Evolutionary conservation across 2,797 vertebrate species (phyloP), one percentile per base, ranked within the genome.

Genomic region (Numenius phaeopus): DNA sequence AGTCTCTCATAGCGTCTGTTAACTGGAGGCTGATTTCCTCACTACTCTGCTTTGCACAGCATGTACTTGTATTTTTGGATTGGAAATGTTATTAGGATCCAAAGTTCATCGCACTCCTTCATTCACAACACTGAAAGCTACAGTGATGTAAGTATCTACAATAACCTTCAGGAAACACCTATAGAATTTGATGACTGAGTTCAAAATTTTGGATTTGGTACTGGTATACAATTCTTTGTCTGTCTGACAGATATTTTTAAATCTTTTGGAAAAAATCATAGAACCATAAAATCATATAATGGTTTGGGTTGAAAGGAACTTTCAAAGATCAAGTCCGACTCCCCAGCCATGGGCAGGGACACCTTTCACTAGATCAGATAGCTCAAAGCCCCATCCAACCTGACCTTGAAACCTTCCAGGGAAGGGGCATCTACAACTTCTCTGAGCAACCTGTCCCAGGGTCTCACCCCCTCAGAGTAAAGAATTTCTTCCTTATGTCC

Each of bases 381-480:
- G 8, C 9, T 72, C 26, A 72, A 71, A 70, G 11, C 1, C 6
- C 3, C 5, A 6, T 42, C 21, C 34, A 73, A 14, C 6, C 5
- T 50, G 19, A 27, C 2, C 14, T 29, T 66, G 7, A 73, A 42
- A 5, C 18, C 2, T 42, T 57, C 32, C 30, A 61, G 4, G 5
- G 6, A 22, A 2, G 4, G 1, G 3, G 7, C 8, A 52, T n/a
- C 22, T 15, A 37, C 10, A 40, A 8, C 5, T n/a, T 54, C 3
- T 39, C 37, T 30, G 26, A 9, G 4, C 4, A 70, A 23, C n/a
- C 4, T 66, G 8, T 30, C 70, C 24, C 42, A 72, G 4, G 34
- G 8, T 21, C 17, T 67, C 39, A 54, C 2, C 5, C 3, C 5
- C 9, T 24, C 30, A 57, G 21, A 0, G 3, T 18, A 37, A 61